Evolutionary conservation across 2,888 invertebrate genomes (phyloP).

Genomic region (Protonemura montana): DNA sequence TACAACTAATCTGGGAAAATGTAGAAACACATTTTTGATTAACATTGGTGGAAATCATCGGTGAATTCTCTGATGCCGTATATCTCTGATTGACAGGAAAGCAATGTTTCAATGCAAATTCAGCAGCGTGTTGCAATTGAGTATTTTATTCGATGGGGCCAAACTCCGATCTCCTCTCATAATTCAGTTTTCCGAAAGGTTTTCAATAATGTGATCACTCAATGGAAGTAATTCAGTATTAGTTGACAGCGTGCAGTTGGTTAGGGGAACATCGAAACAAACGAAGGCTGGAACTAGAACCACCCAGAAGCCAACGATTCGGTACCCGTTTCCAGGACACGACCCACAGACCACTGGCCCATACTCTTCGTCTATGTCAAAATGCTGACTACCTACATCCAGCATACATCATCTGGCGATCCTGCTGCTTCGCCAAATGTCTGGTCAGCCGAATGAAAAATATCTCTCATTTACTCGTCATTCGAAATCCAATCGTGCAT

Average conservation of each 20-base stretch:
- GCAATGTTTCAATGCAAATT: neutral
- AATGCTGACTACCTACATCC: neutral
- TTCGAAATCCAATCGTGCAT: neutral
- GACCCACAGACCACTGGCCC: neutral
- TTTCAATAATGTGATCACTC: conserved; percentile 7
- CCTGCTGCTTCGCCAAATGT: neutral
- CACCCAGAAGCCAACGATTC: neutral
- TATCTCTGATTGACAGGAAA: neutral
- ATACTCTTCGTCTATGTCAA: neutral
- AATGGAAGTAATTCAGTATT: conserved; percentile 12
- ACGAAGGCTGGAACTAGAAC: neutral
- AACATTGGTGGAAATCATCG: neutral
- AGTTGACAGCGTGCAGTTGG: neutral
- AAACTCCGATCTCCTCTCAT: neutral
- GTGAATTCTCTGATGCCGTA: neutral
- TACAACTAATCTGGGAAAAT: neutral
- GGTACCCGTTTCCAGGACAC: neutral
- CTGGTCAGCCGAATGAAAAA: neutral
- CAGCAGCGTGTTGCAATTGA: neutral
- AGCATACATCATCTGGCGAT: neutral
- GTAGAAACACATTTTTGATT: neutral
- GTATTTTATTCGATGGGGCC: neutral
- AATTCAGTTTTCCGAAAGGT: neutral
- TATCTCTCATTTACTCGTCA: conserved; percentile 12
- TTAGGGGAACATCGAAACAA: neutral